Base-by-base conservation (phyloP, 1,140 invertebrate genomes). In the Apis cerana region DNA sequence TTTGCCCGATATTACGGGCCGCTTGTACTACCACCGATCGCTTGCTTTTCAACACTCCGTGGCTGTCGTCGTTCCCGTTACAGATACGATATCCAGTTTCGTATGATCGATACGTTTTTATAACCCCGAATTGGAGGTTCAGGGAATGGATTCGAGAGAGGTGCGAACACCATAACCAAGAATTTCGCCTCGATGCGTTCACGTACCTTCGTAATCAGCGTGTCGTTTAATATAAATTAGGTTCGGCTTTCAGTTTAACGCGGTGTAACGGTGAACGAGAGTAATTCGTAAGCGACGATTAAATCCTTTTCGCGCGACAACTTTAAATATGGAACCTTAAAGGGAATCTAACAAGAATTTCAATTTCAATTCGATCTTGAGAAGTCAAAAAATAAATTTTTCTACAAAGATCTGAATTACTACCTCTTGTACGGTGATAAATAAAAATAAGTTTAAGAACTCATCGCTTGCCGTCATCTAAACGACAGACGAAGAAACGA, bases 1-100 rank as follows among this genome's bases (percentile, higher is more conserved):
- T 92, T 92, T 91, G 83, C 85, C 80, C 81, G 67, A 79, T 84
- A 91, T 91, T 92, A 90, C 82, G 84, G 80, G 81, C 85, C 86
- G 83, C 75, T 68, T 62, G 62, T 50, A 43, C 54, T 54, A 61
- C 58, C 68, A 15, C 23, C 43, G 33, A 43, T 67, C 68, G 21
- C 12, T 19, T 68, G 70, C 70, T 78, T 62, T 70, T 68, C 43
- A 69, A 69, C 79, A 70, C 83, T 82, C 33, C 80, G n/a, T 71
- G 54, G 64, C 64, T 62, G 67, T 64, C 64, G 58, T 72, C 78
- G 71, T 84, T 74, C 64, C 75, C 67, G 80, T 85, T 85, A 79
- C 83, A 85, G 74, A 89, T 84, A 85, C 83, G 83, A 77, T 82
- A 82, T 82, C 72, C 74, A 82, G 80, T 82, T 82, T 82, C 80